These are phyloP conservation scores for Aspidiotus destructor DNA, from an alignment of 2,888 invertebrate species.

Conservation along the genomic window DNA sequence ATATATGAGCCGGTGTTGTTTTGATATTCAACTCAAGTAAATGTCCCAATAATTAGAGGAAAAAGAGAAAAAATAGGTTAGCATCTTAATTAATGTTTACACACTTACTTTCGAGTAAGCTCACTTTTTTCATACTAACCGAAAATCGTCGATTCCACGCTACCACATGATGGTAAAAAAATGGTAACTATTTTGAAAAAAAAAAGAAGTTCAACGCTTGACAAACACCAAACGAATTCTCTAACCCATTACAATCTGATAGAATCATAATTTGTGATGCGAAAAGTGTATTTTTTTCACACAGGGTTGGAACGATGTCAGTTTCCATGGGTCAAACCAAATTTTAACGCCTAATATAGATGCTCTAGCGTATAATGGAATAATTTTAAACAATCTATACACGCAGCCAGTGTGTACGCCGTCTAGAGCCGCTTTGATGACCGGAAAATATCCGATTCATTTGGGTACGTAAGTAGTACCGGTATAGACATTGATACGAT, in stretches of 20 bases:
- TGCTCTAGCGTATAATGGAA: slow-evolving; percentile 70
- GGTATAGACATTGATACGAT: too few relatives aligned
- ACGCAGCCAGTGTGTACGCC: slow-evolving; percentile 78
- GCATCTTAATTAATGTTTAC: too few relatives aligned
- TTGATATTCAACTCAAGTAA: too few relatives aligned
- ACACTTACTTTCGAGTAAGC: too few relatives aligned
- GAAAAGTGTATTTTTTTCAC: slow-evolving; percentile 34
- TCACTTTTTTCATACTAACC: too few relatives aligned
- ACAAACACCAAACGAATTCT: background rate
- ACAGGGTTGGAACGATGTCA: slow-evolving; percentile 86
- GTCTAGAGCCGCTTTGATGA: slow-evolving; percentile 67
- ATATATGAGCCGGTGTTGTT: too few relatives aligned
- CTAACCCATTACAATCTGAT: background rate
- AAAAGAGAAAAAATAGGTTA: too few relatives aligned
- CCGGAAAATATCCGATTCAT: slow-evolving; percentile 79
- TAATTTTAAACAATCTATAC: slow-evolving; percentile 77
- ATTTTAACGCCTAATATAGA: slow-evolving; percentile 86
- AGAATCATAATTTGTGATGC: too few relatives aligned
- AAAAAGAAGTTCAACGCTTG: background rate
- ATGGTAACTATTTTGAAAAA: background rate
- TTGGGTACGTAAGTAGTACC: slow-evolving; percentile 48
- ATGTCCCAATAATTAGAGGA: too few relatives aligned
- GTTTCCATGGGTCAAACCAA: slow-evolving; percentile 79
- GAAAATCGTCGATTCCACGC: too few relatives aligned
- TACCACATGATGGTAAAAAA: too few relatives aligned